Percentiles rank a stretch among this genome's conserved stretches.
Evolutionary conservation across 2,113 vertebrate species (phyloP).

Genomic region (Chionomys nivalis): DNA sequence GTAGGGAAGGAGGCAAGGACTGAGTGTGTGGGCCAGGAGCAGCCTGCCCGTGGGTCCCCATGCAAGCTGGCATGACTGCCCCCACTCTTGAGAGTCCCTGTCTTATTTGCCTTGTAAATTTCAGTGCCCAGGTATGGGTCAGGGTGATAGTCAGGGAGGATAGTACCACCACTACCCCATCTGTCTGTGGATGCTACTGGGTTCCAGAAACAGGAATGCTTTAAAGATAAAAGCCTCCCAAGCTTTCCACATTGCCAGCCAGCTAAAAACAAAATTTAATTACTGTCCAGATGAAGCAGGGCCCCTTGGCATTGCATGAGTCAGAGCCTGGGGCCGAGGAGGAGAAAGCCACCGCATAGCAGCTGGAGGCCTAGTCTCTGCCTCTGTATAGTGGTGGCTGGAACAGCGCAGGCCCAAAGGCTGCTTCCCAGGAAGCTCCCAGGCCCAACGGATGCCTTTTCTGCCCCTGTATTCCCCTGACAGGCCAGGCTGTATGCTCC

Average conservation of each 20-base stretch:
- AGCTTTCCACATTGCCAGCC: not conserved
- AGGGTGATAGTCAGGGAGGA: not conserved
- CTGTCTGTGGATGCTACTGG: not conserved
- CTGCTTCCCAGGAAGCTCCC: not conserved
- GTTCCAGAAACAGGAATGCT: not conserved
- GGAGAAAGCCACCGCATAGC: not conserved
- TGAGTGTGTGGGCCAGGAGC: not conserved
- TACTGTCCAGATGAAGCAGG: not conserved
- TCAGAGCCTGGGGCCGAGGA: not conserved
- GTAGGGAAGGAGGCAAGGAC: not conserved
- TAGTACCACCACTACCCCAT: fast-evolving
- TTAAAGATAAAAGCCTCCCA: not conserved
- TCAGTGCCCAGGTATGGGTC: not conserved
- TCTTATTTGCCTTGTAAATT: not conserved
- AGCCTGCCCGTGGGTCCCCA: not conserved
- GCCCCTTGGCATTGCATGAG: not conserved
- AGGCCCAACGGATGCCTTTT: not conserved
- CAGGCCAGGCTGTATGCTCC: not conserved
- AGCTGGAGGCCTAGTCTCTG: not conserved
- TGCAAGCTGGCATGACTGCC: not conserved
- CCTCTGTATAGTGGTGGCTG: slow-evolving; percentile 35
- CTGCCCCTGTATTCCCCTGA: fast-evolving
- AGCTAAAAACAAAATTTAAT: not conserved
- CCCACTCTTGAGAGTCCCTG: not conserved
- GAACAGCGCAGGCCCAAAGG: fast-evolving